These are phyloP conservation scores for Hozukius guyotensis DNA, from an alignment of 2,797 vertebrate species.

Conservation along the genomic window DNA sequence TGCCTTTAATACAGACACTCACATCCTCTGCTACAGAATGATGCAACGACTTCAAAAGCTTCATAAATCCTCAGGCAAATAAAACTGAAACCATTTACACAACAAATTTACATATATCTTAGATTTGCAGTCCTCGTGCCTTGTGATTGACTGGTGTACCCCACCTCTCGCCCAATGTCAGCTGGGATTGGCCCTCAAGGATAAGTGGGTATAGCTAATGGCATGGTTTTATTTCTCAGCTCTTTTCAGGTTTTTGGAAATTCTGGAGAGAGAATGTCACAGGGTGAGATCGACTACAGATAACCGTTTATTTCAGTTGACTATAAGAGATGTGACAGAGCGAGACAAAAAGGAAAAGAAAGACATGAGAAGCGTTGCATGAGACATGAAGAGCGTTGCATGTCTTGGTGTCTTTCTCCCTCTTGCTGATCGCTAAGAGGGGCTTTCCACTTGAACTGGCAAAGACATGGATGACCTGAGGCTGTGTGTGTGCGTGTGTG, in stretches of 20 bases:
- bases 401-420: constrained; percentile 27
- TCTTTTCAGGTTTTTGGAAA: neutral
- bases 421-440: constrained; percentile 21
- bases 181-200: neutral
- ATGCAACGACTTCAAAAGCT: neutral
- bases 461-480: constrained; percentile 43
- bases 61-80: neutral
- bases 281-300: neutral
- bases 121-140: neutral
- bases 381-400: constrained; percentile 14
- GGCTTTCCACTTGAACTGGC: constrained; percentile 53
- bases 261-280: neutral
- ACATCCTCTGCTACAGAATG: constrained; percentile 16
- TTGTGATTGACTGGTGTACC: neutral
- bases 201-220: neutral
- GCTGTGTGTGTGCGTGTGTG: constrained; percentile 15
- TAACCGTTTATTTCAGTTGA: neutral
- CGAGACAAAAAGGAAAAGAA: neutral
- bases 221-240: neutral
- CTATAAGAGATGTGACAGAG: neutral
- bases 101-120: neutral
- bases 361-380: neutral
- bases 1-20: constrained; percentile 4
- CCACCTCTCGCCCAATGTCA: neutral
- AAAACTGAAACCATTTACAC: neutral